Base-by-base conservation (phyloP, 2,888 invertebrate species). In the Ormyrus pomaceus region DNA sequence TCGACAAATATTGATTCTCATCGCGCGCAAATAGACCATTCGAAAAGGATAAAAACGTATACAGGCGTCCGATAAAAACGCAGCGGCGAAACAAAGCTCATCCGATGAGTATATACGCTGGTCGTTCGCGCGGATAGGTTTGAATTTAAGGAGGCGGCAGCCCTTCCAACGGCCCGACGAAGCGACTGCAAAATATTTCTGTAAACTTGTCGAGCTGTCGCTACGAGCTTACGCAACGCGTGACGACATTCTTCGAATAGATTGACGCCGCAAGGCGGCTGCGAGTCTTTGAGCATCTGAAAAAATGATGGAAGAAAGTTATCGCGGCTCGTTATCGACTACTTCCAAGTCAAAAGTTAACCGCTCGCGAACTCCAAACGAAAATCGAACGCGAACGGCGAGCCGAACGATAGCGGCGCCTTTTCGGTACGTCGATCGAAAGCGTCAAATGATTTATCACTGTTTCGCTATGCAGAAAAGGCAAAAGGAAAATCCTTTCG, bases 1-100 rank as follows among this genome's bases (percentile, higher is more conserved):
- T 71, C 51, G 13, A 65, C 71, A 77, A 77, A 77, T 77, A 77
- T 71, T 65, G 77, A 77, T 70, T 64, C 62, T 70, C 76, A 76
- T 69, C 59, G 61, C 59, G 11, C 66, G 65, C 59, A 66, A 74
- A 66, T 74, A 66, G 74, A 74, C 50, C 50, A 74, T 74, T 74
- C 58, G 9, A 74, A 74, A 66, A 66, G 45, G 51, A 74, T 34
- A 74, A 74, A 59, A 55, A 64, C 46, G 46, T 55, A 53, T 3
- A 34, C 4, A 34, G n/a, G 5, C 19, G n/a, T 0, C n/a, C 34
- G 34, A 71, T 59, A 71, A 71, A 71, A 71, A 50, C 55, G 55
- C 46, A 34, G 48, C 53, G 61, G 2, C 6, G 34, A 2, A 34
- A 34, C 0, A 56, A 46, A 61, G 48, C 48, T 11, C 34, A 13